Evolutionary conservation across 2,888 invertebrate species (phyloP).

Genomic region (Acleris sparsana): DNA sequence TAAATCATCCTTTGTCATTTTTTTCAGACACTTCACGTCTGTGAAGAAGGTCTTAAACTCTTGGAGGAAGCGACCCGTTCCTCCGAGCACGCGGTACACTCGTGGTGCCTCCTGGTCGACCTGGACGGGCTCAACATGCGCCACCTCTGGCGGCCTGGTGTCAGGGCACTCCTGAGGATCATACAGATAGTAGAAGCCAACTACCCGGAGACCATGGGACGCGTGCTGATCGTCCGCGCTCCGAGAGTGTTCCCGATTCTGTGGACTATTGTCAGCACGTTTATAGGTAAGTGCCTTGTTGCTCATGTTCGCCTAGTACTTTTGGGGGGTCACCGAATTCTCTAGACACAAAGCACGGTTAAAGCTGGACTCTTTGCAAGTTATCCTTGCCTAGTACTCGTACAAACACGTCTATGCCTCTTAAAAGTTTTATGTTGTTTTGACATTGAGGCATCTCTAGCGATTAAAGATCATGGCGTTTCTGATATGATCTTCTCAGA

Average conservation of each 20-base stretch:
- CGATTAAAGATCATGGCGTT: too few relatives aligned
- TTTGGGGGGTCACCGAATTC: neutral
- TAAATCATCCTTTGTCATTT: neutral
- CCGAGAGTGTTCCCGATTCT: conserved; percentile 97
- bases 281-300: conserved; percentile 86
- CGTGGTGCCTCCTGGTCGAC: conserved; percentile 96
- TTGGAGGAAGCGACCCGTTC: conserved; percentile 93
- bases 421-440: too few relatives aligned
- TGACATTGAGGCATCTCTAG: too few relatives aligned
- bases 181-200: conserved; percentile 93
- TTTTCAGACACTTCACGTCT: conserved; percentile 90
- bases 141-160: conserved; percentile 97
- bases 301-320: conserved; percentile 5
- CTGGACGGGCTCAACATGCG: conserved; percentile 97
- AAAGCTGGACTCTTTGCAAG: neutral
- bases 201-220: conserved; percentile 97
- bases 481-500: too few relatives aligned
- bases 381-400: too few relatives aligned
- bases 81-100: conserved; percentile 92
- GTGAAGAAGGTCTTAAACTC: conserved; percentile 94
- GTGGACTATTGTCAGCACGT: conserved; percentile 97
- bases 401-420: too few relatives aligned
- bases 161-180: conserved; percentile 87
- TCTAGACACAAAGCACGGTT: neutral
- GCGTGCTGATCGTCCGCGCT: conserved; percentile 94